Evolutionary conservation across 2,797 vertebrate genomes (phyloP).

Genomic region (Garrulus glandarius): DNA sequence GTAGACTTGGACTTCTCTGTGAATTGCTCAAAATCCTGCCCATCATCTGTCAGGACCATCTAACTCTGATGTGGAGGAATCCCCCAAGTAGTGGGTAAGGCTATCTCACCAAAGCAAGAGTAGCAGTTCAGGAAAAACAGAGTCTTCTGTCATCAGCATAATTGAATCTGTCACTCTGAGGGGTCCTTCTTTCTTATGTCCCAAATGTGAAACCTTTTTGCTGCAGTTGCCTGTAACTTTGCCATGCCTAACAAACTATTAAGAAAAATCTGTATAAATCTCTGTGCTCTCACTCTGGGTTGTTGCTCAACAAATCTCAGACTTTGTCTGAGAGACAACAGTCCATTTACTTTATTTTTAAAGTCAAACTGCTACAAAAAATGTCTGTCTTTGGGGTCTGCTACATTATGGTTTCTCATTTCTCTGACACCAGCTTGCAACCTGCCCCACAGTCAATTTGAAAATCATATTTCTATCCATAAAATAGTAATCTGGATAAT

Average conservation of each 20-base stretch:
- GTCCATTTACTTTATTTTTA: neutral
- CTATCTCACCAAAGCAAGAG: neutral
- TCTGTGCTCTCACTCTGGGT: neutral
- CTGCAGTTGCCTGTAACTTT: neutral
- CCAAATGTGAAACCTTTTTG: neutral
- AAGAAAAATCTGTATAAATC: neutral
- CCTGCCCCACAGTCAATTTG: neutral
- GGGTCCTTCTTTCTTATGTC: neutral
- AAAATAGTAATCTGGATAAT: neutral
- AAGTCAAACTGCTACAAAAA: neutral
- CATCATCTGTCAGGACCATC: neutral
- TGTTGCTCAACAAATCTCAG: neutral
- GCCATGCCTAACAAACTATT: neutral
- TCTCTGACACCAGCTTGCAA: neutral
- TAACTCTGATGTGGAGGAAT: neutral
- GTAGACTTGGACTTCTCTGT: neutral
- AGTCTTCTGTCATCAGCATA: neutral
- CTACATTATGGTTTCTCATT: neutral
- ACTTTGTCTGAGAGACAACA: neutral
- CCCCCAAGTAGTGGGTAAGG: neutral
- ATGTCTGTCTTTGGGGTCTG: neutral
- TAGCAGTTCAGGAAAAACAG: neutral
- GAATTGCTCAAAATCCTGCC: neutral
- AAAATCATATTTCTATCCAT: neutral
- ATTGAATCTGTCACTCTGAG: neutral